Conservation (phyloP, 1,140 invertebrate species). For the Magallana ariakensis region DNA sequence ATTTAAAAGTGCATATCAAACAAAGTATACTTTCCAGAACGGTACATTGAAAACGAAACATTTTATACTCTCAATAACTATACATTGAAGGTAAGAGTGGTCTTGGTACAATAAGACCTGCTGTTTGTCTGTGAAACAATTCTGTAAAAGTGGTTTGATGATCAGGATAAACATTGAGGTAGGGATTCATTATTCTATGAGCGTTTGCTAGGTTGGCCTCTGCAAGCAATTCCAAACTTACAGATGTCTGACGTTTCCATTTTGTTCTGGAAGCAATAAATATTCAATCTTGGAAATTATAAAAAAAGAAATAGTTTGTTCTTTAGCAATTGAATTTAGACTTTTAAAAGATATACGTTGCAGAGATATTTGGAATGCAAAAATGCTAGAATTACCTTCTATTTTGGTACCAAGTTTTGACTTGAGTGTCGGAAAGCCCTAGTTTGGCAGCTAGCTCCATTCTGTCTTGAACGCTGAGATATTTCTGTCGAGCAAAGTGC, state of each 20-base stretch:
- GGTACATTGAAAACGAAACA: too few species aligned
- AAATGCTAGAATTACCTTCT: constrained; percentile 86
- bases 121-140: background rate
- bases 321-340: too few species aligned
- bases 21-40: too few species aligned
- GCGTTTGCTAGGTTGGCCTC: constrained; percentile 83
- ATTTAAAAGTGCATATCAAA: too few species aligned
- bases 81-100: background rate
- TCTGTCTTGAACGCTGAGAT: constrained; percentile 98
- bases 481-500: constrained; percentile 98
- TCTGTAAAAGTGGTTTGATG: background rate
- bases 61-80: background rate
- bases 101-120: background rate
- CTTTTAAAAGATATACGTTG: too few species aligned
- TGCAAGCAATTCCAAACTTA: constrained; percentile 94
- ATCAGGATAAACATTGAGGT: background rate
- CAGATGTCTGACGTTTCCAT: constrained; percentile 98
- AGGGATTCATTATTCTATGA: constrained; percentile 4
- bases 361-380: too few species aligned
- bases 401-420: constrained; percentile 99
- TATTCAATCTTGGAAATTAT: background rate
- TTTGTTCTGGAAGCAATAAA: constrained; percentile 89
- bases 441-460: constrained; percentile 98
- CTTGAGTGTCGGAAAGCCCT: constrained; percentile 97
- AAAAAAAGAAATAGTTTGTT: background rate